These are phyloP conservation scores for Gobio gobio DNA, from an alignment of 2,113 vertebrate genomes.

Conservation along the genomic window DNA sequence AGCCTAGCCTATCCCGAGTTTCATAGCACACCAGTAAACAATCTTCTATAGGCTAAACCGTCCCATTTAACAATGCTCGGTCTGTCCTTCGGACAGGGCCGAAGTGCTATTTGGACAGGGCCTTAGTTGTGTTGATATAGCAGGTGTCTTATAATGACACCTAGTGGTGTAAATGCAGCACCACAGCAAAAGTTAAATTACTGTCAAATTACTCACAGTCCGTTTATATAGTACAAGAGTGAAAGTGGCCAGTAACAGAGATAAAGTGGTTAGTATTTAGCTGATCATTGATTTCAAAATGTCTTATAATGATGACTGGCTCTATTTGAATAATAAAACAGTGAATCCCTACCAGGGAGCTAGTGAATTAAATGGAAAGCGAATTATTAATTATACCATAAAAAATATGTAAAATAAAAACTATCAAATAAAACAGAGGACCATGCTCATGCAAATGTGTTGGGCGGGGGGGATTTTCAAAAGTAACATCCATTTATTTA, in stretches of 20 bases:
- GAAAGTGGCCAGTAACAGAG: background rate
- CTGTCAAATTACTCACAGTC: background rate
- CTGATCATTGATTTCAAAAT: background rate
- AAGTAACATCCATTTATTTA: too few species aligned
- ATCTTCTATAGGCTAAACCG: too few species aligned
- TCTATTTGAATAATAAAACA: background rate
- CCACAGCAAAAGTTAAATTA: background rate
- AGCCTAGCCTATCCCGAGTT: too few species aligned
- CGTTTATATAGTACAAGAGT: background rate
- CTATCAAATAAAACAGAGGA: too few species aligned
- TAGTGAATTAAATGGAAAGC: background rate
- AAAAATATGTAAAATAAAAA: background rate
- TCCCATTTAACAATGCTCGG: too few species aligned
- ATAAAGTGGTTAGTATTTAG: background rate
- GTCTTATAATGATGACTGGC: background rate
- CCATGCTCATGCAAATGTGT: too few species aligned
- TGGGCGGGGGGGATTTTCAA: too few species aligned
- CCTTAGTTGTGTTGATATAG: background rate
- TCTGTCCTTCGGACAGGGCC: too few species aligned
- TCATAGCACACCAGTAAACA: too few species aligned
- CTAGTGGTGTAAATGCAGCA: background rate
- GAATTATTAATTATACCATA: background rate
- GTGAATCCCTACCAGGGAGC: background rate
- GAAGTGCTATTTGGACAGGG: too few species aligned
- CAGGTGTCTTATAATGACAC: background rate